Base-by-base conservation (phyloP, 2,797 vertebrate species). In the Coilia nasus region DNA sequence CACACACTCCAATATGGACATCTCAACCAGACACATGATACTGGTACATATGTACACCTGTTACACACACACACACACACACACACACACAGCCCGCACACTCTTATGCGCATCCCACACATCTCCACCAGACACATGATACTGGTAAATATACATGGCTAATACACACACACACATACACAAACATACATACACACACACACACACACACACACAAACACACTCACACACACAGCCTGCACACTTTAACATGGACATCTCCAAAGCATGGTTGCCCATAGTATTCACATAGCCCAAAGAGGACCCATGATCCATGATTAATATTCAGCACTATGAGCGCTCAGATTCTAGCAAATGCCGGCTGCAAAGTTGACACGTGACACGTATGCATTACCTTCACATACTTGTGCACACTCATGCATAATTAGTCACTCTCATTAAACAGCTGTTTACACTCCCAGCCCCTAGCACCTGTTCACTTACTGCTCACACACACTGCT, bases 301-400 rank as follows among this genome's bases (percentile, higher is more conserved):
- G 25, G 62, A 15, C 96, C 96, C 95, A 94, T 96, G 94, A 95
- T 96, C 88, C 90, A n/a, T 96, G 95, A 95, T 96, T 93, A 67
- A 67, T 67, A 67, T 67, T 31, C 23, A 67, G 7, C 6, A 10
- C 31, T 35, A 4, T 11, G 14, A 35, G 15, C 67, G 19, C 14
- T 31, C 67, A 17, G 31, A 19, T 41, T 17, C 67, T 19, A 31
- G 31, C 12, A 75, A 35, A 75, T 41, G 1, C 35, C 31, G 2
- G 6, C 31, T 75, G 67, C 14, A 35, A 75, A 75, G 28, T 23
- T 67, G 25, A 28, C 23, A 67, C 62, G 25, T 23, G 10, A 31
- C 1, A 15, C 46, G 5, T 71, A 14, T 41, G 6, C 31, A 41
- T 75, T 9, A 5, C 28, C 31, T 31, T 41, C 62, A 75, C 67